phyloP scores from a whole-genome alignment of 2,113 vertebrate species.

The Columba janthina region DNA sequence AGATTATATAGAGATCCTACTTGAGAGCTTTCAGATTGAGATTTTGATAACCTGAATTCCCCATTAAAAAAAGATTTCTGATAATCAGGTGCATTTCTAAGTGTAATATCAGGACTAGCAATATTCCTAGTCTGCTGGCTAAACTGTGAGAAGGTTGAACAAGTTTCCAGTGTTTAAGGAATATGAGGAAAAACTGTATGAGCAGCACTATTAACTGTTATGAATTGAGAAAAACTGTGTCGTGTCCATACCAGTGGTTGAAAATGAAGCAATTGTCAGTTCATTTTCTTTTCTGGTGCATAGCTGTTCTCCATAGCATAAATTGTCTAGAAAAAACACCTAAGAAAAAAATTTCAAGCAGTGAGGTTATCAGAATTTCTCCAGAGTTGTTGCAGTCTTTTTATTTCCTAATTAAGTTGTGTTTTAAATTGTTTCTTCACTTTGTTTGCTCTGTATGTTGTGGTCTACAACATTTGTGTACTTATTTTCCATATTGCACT shows the following conservation, averaged over 20 bases:
- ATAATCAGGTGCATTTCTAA: background rate
- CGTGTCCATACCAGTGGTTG: background rate
- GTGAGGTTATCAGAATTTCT: background rate
- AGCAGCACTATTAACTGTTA: background rate
- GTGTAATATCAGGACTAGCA: background rate
- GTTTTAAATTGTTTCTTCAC: background rate
- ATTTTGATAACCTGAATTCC: background rate
- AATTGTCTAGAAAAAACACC: background rate
- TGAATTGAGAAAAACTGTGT: background rate
- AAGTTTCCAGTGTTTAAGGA: background rate
- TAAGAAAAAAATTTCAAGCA: background rate
- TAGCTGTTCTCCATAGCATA: background rate
- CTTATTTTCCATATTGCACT: background rate
- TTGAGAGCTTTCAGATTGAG: background rate
- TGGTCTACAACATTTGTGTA: rapidly evolving
- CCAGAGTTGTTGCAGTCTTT: background rate
- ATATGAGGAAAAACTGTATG: background rate
- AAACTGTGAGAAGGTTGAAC: background rate
- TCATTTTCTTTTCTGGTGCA: background rate
- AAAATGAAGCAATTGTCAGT: background rate
- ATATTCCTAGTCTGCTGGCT: background rate
- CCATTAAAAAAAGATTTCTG: background rate
- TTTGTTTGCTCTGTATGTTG: background rate
- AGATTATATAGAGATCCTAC: background rate
- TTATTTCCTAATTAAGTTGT: background rate